These are phyloP conservation scores for Andrena cerasifolii DNA, from an alignment of 1,140 invertebrate genomes.

Conservation along the genomic window DNA sequence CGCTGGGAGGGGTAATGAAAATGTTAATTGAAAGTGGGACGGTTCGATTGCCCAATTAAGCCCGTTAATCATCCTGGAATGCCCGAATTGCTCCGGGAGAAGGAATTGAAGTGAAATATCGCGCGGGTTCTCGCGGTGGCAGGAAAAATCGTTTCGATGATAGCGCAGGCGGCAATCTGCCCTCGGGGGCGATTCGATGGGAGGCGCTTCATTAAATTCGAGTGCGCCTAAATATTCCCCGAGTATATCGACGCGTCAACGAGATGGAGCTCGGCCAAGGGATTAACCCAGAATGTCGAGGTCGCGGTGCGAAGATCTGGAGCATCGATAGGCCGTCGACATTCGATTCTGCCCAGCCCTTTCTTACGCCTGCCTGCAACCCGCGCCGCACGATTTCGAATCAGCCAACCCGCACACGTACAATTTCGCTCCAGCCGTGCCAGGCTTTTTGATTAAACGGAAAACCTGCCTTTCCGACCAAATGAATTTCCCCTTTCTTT, in stretches of 20 bases:
- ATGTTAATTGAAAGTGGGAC: background rate
- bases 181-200: background rate
- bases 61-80: background rate
- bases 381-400: background rate
- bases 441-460: background rate
- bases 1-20: no score
- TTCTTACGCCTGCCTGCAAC: background rate
- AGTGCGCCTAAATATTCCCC: constrained; percentile 31
- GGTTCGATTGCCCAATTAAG: background rate
- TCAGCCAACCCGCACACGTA: background rate
- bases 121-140: no score
- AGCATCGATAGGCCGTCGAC: constrained; percentile 60
- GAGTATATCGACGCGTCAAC: constrained; percentile 45
- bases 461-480: background rate
- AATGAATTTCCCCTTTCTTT: no score
- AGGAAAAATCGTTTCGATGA: background rate
- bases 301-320: constrained; percentile 58
- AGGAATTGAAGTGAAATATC: no score
- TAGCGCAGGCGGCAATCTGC: background rate
- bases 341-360: constrained; percentile 31
- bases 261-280: constrained; percentile 58
- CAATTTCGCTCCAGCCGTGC: background rate
- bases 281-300: constrained; percentile 64
- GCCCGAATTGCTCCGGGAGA: background rate
- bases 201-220: constrained; percentile 14